phyloP scores from a whole-genome alignment of 2,888 invertebrate genomes.

The Macrophya alboannulata region DNA sequence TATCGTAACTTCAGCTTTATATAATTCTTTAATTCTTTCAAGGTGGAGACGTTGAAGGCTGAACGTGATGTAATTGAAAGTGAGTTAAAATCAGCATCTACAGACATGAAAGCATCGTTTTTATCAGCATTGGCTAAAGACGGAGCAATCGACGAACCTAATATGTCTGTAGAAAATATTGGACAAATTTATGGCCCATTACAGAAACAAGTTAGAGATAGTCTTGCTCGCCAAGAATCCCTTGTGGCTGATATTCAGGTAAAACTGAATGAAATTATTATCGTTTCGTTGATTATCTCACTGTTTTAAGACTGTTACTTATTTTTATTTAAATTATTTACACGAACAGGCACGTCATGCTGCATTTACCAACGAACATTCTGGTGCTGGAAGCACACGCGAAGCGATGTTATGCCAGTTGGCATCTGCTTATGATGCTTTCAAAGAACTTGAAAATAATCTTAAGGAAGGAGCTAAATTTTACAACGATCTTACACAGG shows the following conservation, averaged over 20 bases:
- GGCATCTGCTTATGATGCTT: constrained; percentile 95
- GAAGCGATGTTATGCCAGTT: constrained; percentile 92
- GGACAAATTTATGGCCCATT: constrained; percentile 89
- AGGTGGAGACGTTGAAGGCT: constrained; percentile 92
- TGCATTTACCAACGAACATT: constrained; percentile 81
- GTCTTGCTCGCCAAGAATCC: constrained; percentile 87
- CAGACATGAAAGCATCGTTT: constrained; percentile 92
- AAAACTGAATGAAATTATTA: constrained; percentile 40
- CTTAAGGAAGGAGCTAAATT: constrained; percentile 98
- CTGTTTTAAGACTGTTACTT: neutral
- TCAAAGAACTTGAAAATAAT: constrained; percentile 94
- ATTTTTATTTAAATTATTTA: constrained; percentile 28
- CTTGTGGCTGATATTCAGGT: constrained; percentile 87
- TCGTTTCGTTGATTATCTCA: neutral
- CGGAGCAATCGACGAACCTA: constrained; percentile 90
- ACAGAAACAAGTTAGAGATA: constrained; percentile 90
- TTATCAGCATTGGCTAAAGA: constrained; percentile 88
- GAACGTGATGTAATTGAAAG: constrained; percentile 95
- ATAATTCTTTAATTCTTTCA: constrained; percentile 43
- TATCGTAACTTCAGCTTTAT: neutral
- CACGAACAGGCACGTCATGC: constrained; percentile 78
- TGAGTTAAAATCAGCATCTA: constrained; percentile 90
- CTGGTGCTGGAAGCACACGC: constrained; percentile 82
- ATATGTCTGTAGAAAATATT: constrained; percentile 87
- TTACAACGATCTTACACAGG: constrained; percentile 95